Percentiles rank a stretch among this genome's conserved stretches.
These are phyloP conservation scores for Grammomys surdaster DNA, from an alignment of 2,113 vertebrate species.

Conservation along the genomic window DNA sequence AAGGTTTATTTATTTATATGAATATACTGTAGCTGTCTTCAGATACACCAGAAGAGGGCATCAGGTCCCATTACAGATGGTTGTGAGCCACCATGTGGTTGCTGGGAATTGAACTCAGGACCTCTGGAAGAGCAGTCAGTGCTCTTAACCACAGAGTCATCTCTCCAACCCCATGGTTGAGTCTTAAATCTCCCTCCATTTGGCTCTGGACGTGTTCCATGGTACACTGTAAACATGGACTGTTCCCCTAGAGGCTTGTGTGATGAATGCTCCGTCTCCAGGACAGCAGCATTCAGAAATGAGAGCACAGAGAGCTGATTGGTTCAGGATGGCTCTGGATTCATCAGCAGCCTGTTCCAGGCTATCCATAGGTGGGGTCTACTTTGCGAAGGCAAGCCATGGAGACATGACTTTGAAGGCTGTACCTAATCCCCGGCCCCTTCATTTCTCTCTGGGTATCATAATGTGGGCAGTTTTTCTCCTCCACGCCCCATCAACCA, in stretches of 20 bases:
- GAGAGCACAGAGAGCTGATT: not conserved
- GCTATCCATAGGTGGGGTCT: not conserved
- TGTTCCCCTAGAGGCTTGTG: not conserved
- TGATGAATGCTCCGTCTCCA: not conserved
- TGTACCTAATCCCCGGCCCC: not conserved
- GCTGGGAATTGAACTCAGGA: too few relatives aligned
- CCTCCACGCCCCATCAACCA: too few relatives aligned
- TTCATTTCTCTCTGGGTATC: not conserved
- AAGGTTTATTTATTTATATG: too few relatives aligned
- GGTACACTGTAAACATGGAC: not conserved
- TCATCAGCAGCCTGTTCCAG: not conserved
- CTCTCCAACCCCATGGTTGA: too few relatives aligned
- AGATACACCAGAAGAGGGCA: too few relatives aligned
- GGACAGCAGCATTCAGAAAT: not conserved
- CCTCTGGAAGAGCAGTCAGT: too few relatives aligned
- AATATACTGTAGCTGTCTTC: too few relatives aligned
- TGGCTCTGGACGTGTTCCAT: not conserved
- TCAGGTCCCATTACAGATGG: too few relatives aligned
- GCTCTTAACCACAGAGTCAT: too few relatives aligned
- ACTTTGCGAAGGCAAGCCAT: not conserved
- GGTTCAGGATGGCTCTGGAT: not conserved
- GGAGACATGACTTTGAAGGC: not conserved
- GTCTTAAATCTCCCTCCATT: not conserved
- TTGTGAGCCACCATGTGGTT: too few relatives aligned
- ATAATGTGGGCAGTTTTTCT: not conserved